phyloP scores from a whole-genome alignment of 2,888 invertebrate genomes.

The Terebella lapidaria region DNA sequence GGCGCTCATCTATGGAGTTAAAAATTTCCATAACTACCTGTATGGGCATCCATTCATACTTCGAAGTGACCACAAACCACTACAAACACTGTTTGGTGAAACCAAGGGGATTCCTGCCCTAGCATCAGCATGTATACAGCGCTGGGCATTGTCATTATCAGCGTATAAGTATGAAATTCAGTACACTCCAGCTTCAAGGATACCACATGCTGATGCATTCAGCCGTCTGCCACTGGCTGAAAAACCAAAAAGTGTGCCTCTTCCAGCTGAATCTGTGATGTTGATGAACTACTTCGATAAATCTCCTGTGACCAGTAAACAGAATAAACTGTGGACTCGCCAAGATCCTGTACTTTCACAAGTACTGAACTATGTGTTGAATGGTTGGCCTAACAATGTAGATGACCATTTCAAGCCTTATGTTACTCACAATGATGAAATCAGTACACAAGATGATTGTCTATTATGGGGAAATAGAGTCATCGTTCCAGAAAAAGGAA shows the following conservation, averaged over 20 bases:
- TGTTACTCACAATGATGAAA: constrained; percentile 8
- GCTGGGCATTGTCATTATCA: constrained; percentile 16
- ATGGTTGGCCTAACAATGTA: not conserved
- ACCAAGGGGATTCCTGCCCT: too few relatives aligned
- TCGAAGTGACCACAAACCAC: too few relatives aligned
- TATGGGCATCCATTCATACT: too few relatives aligned
- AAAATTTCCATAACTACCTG: too few relatives aligned
- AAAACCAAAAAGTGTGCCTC: not conserved
- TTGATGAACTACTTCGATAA: not conserved
- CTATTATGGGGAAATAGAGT: constrained; percentile 23
- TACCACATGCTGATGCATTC: constrained; percentile 2
- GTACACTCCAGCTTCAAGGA: constrained; percentile 7
- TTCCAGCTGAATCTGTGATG: constrained; percentile 1
- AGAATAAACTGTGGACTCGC: not conserved
- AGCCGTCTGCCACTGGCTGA: not conserved
- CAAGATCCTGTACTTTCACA: not conserved
- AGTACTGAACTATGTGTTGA: not conserved
- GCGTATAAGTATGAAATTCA: constrained; percentile 17
- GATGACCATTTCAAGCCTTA: constrained; percentile 3
- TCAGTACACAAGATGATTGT: constrained; percentile 14
- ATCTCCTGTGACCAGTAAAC: not conserved
- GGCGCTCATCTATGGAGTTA: too few relatives aligned
- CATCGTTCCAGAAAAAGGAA: constrained; percentile 18
- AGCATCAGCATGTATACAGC: constrained; percentile 14
- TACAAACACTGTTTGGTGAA: too few relatives aligned